phyloP scores from a whole-genome alignment of 1,140 invertebrate species.

The Drosophila prosaltans region DNA sequence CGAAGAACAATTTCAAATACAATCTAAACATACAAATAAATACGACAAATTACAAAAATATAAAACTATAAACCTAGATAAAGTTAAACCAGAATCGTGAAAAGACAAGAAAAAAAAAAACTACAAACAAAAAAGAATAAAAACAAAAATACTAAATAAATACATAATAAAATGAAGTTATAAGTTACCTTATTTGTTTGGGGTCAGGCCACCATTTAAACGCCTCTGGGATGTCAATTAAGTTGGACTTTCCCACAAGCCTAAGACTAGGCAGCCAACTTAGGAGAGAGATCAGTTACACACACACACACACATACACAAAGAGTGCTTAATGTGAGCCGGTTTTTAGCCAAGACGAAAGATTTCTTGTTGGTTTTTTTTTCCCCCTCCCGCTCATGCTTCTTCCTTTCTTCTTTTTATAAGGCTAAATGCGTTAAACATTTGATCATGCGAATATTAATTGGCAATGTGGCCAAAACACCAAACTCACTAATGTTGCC shows the following conservation, averaged over 20 bases:
- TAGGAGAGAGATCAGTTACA: constrained; percentile 66
- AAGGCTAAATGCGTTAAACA: constrained; percentile 81
- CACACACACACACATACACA: constrained; percentile 61
- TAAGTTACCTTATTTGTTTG: constrained; percentile 41
- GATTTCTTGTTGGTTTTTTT: constrained; percentile 64
- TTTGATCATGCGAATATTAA: constrained; percentile 82
- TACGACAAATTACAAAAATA: constrained; percentile 10
- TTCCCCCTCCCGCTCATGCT: neutral
- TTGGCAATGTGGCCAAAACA: constrained; percentile 67
- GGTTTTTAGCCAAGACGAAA: constrained; percentile 47
- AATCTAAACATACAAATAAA: constrained; percentile 23
- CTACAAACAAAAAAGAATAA: constrained; percentile 27
- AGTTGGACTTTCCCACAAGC: constrained; percentile 69
- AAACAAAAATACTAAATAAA: constrained; percentile 69
- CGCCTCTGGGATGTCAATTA: constrained; percentile 68
- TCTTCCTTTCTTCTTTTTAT: constrained; percentile 40
- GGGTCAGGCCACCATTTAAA: constrained; percentile 55
- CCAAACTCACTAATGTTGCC: constrained; percentile 66
- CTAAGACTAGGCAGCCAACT: constrained; percentile 5
- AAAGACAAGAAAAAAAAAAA: constrained; percentile 29
- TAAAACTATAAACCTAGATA: constrained; percentile 28
- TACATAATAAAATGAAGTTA: constrained; percentile 71
- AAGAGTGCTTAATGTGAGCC: constrained; percentile 69
- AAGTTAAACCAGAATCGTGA: constrained; percentile 45
- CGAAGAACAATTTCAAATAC: constrained; percentile 61